Percentiles rank a stretch among this genome's conserved stretches.
Conservation (phyloP, 2,888 invertebrate species). For the Junonia oenone region DNA sequence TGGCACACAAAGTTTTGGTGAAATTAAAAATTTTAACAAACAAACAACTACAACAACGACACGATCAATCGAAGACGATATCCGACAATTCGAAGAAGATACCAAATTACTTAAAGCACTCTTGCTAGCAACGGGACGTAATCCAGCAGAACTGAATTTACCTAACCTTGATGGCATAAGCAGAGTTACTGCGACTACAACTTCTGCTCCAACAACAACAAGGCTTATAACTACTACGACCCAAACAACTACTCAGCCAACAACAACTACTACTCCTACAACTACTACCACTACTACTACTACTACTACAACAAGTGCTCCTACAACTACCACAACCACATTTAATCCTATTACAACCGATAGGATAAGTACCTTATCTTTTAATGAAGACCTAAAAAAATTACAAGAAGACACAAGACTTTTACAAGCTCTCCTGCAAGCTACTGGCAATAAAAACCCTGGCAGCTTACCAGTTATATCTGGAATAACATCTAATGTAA, state of each 20-base stretch:
- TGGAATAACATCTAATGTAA: constrained; percentile 63
- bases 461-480: constrained; percentile 56
- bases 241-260: constrained; percentile 34
- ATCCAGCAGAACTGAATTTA: constrained; percentile 59
- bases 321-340: constrained; percentile 37
- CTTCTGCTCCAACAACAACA: constrained; percentile 23
- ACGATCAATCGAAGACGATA: constrained; percentile 66
- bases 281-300: constrained; percentile 27
- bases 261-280: constrained; percentile 31
- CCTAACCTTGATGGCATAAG: constrained; percentile 50
- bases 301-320: constrained; percentile 34
- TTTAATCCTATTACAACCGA: constrained; percentile 33
- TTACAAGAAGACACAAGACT: constrained; percentile 64
- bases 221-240: constrained; percentile 33
- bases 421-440: constrained; percentile 66
- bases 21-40: constrained; percentile 27
- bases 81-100: constrained; percentile 69
- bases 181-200: constrained; percentile 9
- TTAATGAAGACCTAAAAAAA: constrained; percentile 57
- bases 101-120: constrained; percentile 66
- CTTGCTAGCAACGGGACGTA: constrained; percentile 64
- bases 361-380: constrained; percentile 40
- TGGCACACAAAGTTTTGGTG: constrained; percentile 42
- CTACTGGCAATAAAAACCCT: constrained; percentile 51
- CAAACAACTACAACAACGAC: constrained; percentile 48